phyloP scores from a whole-genome alignment of 1,140 invertebrate genomes.

The Listronotus oregonensis region DNA sequence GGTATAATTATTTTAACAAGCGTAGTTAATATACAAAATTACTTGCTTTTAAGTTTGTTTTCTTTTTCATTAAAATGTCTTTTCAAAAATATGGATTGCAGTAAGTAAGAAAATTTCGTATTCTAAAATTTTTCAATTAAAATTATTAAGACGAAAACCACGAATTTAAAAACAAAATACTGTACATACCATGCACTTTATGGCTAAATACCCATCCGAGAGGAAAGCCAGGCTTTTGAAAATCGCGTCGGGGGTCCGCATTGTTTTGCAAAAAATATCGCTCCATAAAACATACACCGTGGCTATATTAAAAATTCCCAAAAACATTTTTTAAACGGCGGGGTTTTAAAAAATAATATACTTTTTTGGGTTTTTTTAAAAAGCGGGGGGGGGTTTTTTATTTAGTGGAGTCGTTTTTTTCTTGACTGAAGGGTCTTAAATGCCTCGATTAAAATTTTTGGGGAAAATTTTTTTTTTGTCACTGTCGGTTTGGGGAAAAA shows the following conservation, averaged over 20 bases:
- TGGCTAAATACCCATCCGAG: conserved; percentile 8
- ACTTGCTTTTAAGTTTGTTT: too few relatives aligned
- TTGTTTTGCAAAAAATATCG: conserved; percentile 44
- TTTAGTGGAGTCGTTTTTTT: conserved; percentile 25
- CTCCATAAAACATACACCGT: conserved; percentile 42
- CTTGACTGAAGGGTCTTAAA: conserved; percentile 1
- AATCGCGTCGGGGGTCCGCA: conserved; percentile 21
- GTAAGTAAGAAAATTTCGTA: too few relatives aligned
- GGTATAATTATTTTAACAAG: too few relatives aligned
- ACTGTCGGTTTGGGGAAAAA: conserved; percentile 5
- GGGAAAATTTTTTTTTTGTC: conserved; percentile 23
- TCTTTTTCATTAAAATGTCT: too few relatives aligned
- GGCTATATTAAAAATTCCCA: conserved; percentile 43
- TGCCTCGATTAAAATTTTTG: conserved; percentile 16
- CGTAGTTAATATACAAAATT: too few relatives aligned
- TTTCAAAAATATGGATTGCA: too few relatives aligned
- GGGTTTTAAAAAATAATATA: conserved; percentile 38
- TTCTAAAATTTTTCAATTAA: too few relatives aligned
- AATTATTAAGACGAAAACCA: too few relatives aligned
- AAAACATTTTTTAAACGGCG: conserved; percentile 33
- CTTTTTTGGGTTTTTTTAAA: conserved; percentile 30
- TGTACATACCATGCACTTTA: conserved; percentile 6
- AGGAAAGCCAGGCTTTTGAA: conserved; percentile 8
- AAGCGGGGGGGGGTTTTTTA: conserved; percentile 9
- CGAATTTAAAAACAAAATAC: neutral